Evolutionary conservation across 2,888 invertebrate genomes (phyloP).

Genomic region (Nomada goodeniana): DNA sequence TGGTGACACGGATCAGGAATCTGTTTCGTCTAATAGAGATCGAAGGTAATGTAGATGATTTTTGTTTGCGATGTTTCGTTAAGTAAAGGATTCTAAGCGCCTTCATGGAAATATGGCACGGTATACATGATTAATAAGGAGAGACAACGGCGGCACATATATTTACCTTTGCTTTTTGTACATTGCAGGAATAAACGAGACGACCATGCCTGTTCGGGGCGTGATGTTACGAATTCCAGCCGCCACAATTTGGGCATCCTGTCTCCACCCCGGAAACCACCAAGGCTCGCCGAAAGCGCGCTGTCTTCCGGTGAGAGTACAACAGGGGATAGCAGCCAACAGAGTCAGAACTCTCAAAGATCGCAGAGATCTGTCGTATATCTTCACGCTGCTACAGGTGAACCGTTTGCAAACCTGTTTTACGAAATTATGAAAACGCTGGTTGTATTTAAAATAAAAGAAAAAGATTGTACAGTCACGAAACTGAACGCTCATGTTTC

Average conservation of each 20-base stretch:
- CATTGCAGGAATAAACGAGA: constrained; percentile 78
- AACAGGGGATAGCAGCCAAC: constrained; percentile 88
- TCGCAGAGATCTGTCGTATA: constrained; percentile 94
- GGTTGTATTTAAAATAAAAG: neutral
- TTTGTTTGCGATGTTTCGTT: neutral
- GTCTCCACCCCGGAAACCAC: constrained; percentile 79
- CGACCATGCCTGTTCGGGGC: constrained; percentile 78
- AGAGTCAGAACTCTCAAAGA: constrained; percentile 84
- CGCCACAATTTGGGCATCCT: constrained; percentile 79
- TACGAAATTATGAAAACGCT: neutral
- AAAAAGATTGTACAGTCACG: too few relatives aligned
- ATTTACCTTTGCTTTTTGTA: neutral
- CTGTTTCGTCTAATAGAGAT: constrained; percentile 83
- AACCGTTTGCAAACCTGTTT: neutral
- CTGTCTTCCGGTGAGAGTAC: constrained; percentile 84
- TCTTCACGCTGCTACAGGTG: constrained; percentile 92
- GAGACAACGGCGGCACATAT: too few relatives aligned
- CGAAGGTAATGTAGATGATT: constrained; percentile 73
- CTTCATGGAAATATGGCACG: too few relatives aligned
- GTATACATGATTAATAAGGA: neutral
- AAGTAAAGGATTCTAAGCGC: neutral
- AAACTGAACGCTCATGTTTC: too few relatives aligned
- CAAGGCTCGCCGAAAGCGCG: constrained; percentile 81
- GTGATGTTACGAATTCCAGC: constrained; percentile 79
- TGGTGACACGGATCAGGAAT: constrained; percentile 93